Evolutionary conservation across 2,888 invertebrate species (phyloP).

Genomic region (Euzophera pinguis): DNA sequence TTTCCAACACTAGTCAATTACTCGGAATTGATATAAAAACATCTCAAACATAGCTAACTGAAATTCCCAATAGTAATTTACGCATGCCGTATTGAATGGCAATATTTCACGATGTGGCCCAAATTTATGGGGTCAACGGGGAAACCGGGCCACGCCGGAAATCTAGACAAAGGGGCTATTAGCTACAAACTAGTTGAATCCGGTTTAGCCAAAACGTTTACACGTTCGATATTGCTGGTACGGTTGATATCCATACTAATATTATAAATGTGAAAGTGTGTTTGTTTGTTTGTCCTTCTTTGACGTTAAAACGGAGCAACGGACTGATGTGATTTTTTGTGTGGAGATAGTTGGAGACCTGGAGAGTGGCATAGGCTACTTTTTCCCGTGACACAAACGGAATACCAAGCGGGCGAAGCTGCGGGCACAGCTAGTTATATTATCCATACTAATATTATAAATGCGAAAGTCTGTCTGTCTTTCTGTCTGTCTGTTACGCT

Average conservation of each 20-base stretch:
- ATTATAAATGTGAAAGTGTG: too few relatives aligned
- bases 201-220: slow-evolving; percentile 8
- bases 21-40: neutral
- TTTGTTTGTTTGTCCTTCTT: too few relatives aligned
- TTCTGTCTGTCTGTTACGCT: too few relatives aligned
- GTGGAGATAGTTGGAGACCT: too few relatives aligned
- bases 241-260: neutral
- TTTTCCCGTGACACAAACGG: too few relatives aligned
- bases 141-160: slow-evolving; percentile 7
- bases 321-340: too few relatives aligned
- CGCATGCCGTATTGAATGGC: slow-evolving; percentile 3
- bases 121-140: slow-evolving; percentile 1
- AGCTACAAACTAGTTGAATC: slow-evolving; percentile 1
- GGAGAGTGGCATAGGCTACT: too few relatives aligned
- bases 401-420: too few relatives aligned
- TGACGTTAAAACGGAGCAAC: too few relatives aligned
- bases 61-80: neutral
- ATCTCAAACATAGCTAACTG: neutral
- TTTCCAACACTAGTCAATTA: neutral
- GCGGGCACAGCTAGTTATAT: too few relatives aligned
- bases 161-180: slow-evolving; percentile 9
- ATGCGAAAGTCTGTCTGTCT: too few relatives aligned
- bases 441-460: too few relatives aligned
- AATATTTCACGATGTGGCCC: neutral
- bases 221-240: slow-evolving; percentile 4